Base-by-base conservation (phyloP, 2,797 vertebrate genomes). In the Martes flavigula region DNA sequence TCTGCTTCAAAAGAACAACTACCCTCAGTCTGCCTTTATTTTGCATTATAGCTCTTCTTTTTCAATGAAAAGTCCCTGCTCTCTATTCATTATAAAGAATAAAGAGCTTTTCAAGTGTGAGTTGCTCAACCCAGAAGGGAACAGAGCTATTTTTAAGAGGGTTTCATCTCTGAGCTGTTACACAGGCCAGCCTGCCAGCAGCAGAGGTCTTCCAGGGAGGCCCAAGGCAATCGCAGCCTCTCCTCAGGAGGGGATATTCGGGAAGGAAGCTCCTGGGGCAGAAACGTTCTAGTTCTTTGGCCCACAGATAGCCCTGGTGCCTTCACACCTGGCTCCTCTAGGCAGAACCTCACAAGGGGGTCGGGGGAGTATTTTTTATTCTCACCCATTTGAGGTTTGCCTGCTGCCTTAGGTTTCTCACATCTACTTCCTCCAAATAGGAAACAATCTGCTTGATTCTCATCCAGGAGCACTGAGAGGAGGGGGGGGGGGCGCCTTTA, bases 61-160 rank as follows among this genome's bases (percentile, higher is more conserved):
- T 97, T 95, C 97, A 87, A 84, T 88, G 97, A 92, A 94, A 97
- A 94, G 96, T 94, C 94, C 88, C 92, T 68, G 95, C 94, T 97
- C 87, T 96, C 97, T 97, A 87, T 96, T 97, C 97, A 97, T 97
- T 96, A 93, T 93, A 92, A 90, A 97, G 96, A 97, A 97, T 81
- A 97, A 97, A 97, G 97, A 97, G 97, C 96, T 97, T 97, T 97
- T 97, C 97, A 97, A 97, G 97, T 90, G 92, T 78, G 92, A 96
- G 97, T 92, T 95, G 97, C 97, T 96, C 97, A 97, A 94, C 92
- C 90, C 95, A 97, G 96, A 97, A 95, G 86, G 92, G 97, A 97
- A 93, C 96, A 77, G 94, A 98, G 97, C 97, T 98, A 98, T 98
- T 97, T 97, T 97, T 97, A 97, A 98, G 96, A 97, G 87, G 96